Evolutionary conservation across 2,888 invertebrate genomes (phyloP), one percentile per base, ranked within the genome.

Genomic region (Lasius platythorax): DNA sequence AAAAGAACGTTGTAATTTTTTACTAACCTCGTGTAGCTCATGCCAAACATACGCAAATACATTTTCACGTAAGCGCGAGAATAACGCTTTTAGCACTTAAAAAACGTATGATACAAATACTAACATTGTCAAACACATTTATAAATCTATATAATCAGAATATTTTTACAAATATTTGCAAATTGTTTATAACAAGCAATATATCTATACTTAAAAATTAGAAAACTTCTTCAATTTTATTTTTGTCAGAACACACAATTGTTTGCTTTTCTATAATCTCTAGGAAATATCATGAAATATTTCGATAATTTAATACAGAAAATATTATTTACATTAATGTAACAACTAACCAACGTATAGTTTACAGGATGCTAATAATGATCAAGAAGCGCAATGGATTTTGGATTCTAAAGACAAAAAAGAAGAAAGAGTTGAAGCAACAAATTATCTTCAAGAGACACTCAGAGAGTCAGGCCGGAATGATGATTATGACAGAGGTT

Each of bases 401-500:
- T 46, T 12, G 12, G 50, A 73, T 73, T 46, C 33, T 15, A 33
- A 79, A 23, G 18, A 28, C 3, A 28, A 18, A 37, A 23, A 46
- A 37, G 37, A 43, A 46, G 61, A 61, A 46, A 72, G 4, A 37
- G 9, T 33, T 58, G 46, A 73, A 43, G 33, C n/a, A 73, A 61
- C n/a, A 46, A 73, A 46, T 72, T 43, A 28, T n/a, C 18, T 37
- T 68, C 58, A 72, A 43, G 46, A 46, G 33, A 46, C 30, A 61
- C 12, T 61, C 18, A 79, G 37, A 37, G 61, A 79, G 1, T 46
- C 33, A 37, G 46, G 33, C 1, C 50, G 56, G 12, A 23, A 9
- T 8, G 68, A 37, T 56, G 76, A 63, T n/a, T 46, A 56, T 37
- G 23, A 58, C 9, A 88, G 93, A 76, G 93, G 89, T 46, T 94